Evolutionary conservation across 2,797 vertebrate species (phyloP), one percentile per base, ranked within the genome.

Genomic region (Austrolebias charrua): DNA sequence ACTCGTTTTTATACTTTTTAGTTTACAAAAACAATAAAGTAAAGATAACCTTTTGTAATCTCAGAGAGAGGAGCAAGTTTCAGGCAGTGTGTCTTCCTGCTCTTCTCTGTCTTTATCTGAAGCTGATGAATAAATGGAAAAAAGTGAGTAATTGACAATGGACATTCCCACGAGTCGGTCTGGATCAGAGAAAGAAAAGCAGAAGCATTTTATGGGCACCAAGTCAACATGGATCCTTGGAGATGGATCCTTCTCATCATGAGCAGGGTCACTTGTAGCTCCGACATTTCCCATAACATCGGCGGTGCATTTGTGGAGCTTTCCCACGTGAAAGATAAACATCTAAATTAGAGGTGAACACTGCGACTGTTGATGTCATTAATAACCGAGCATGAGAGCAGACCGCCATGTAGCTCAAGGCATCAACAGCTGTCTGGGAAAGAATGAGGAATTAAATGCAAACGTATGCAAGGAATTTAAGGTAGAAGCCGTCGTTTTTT

Each of bases 361-460:
- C 69, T 59, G 59, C 42, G 63, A 9, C 43, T 51, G 51, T 18
- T 71, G 58, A 72, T 75, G 52, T 71, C 65, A 63, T 54, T 53
- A 31, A 66, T 69, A 51, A 57, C 35, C 14, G 24, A 47, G 77
- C 67, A 63, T 63, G 64, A 71, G 80, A 72, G 40, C 14, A 52
- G 57, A 73, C 65, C 55, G 66, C 53, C 57, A 31, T 63, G 54
- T 58, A 13, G 80, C 81, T 80, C 55, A 51, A 66, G 83, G 80
- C 80, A 82, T 61, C 62, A 55, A 55, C 87, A 84, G 82, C 89
- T 89, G 85, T 86, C 74, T 44, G 40, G 43, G 59, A 74, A 71
- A 44, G 15, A 44, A 44, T 16, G 5, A n/a, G 4, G 16, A 40
- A 12, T 12, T 40, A 7, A 12, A 40, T 40, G 38, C 38, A 40